Evolutionary conservation across 2,113 vertebrate species (phyloP), one percentile per base, ranked within the genome.

Genomic region (Cottus gobio): DNA sequence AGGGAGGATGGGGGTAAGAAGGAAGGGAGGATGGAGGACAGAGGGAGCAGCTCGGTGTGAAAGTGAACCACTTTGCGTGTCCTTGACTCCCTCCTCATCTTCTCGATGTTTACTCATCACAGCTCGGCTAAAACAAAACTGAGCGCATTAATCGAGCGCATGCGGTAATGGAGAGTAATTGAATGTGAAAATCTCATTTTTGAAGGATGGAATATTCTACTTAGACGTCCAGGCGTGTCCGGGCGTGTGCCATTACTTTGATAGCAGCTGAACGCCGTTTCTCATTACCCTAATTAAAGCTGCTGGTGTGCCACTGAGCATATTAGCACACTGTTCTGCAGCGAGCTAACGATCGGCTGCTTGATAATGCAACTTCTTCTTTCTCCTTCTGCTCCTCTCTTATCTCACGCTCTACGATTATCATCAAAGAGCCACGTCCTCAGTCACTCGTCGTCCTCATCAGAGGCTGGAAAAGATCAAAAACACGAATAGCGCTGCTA

Each of bases 211-310:
- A 72, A 83, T 77, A 92, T 89, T 91, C 75, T 83, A 80, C 89
- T 91, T 87, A 88, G 85, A 91, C 87, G 85, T 84, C 88, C 89
- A 28, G 82, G 88, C 82, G 77, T 91, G 91, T 92, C 89, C 66
- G 56, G 34, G 34, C 81, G 79, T 86, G 90, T 92, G 91, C 89
- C 93, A 92, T 91, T 93, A 85, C 90, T 90, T 90, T 90, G 90
- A 91, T 92, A 90, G 90, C 88, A 86, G 84, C 85, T 86, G 90
- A 92, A 90, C 77, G 90, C 82, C 83, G 90, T 87, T 93, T 91
- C 88, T 93, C 90, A 94, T 93, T 93, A 91, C 74, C 85, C 85
- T 93, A 90, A 94, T 93, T 92, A 92, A 92, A 84, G 85, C 88
- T 88, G 73, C 87, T 89, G 16, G 69, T 87, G 84, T 87, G 88